These are phyloP conservation scores for Solenopsis invicta DNA, from an alignment of 1,140 invertebrate species.

Conservation along the genomic window DNA sequence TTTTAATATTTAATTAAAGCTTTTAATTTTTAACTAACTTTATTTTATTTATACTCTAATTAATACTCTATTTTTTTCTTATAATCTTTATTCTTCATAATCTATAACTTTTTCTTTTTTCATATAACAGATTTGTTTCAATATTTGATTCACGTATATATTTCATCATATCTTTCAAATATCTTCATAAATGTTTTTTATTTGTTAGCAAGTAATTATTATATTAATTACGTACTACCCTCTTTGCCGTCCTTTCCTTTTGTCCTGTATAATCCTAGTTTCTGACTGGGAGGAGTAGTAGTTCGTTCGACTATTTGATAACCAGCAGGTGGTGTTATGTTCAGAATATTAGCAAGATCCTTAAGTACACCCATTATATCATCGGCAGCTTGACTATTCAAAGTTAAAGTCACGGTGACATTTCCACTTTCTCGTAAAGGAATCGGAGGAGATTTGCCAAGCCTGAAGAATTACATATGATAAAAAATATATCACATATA, in stretches of 20 bases:
- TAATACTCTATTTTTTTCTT: background rate
- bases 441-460: conserved; percentile 87
- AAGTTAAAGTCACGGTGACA: conserved; percentile 96
- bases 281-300: conserved; percentile 92
- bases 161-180: background rate
- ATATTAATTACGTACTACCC: conserved; percentile 87
- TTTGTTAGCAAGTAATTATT: background rate
- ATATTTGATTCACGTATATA: conserved; percentile 1
- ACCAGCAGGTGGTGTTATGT: conserved; percentile 94
- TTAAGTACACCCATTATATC: conserved; percentile 96
- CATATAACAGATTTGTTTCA: background rate
- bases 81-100: background rate
- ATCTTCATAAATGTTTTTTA: background rate
- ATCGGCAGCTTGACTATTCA: conserved; percentile 95
- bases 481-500: conserved; percentile 20
- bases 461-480: conserved; percentile 64
- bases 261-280: conserved; percentile 92
- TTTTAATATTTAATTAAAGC: background rate
- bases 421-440: conserved; percentile 92
- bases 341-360: conserved; percentile 96
- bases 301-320: conserved; percentile 95
- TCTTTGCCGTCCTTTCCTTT: conserved; percentile 95
- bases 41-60: conserved; percentile 1
- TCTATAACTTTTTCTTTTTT: conserved; percentile 15
- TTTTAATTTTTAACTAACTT: background rate